Base-by-base conservation (phyloP, 2,888 invertebrate genomes). In the Theodoxus fluviatilis region DNA sequence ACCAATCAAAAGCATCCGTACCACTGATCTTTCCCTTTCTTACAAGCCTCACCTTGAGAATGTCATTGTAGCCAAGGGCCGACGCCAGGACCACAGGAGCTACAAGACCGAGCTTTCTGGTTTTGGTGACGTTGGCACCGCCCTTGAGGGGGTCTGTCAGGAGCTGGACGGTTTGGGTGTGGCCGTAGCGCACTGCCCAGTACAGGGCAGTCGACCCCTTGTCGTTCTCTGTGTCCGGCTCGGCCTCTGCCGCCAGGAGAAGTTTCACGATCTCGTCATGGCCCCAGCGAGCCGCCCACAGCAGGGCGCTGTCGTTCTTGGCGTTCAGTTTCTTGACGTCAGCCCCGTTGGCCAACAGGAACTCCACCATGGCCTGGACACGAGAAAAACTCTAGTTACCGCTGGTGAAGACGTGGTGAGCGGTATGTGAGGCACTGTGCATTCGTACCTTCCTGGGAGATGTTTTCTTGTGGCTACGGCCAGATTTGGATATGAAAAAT, bases 141-240 rank as follows among this genome's bases (percentile, higher is more conserved):
- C 81, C 83, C 69, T 81, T n/a, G n/a, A n/a, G n/a, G n/a, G n/a
- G n/a, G n/a, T 73, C 68, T 4, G 79, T 69, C 12, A 85, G 74
- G 6, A 82, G 37, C 22, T 73, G 65, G 0, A 83, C 82, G 18
- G 81, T 75, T 35, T 80, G 76, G 1, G 71, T 22, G 69, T 79
- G 80, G 15, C 82, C 83, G 69, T 84, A 85, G 22, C 86, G 73
- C 9, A 84, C 81, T 9, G 85, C 85, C 86, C 86, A 86, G 69
- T 85, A 80, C n/a, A 86, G 75, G 1, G 86, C 83, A 0, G 85
- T 83, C 0, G 85, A 86, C 0, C 84, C 82, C 72, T 86, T 86
- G 73, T 85, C 85, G 71, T 86, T 86, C 66, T 79, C 79, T 18
- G 79, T 71, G 69, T 81, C 76, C 2, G 82, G 71, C 66, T 82